These are phyloP conservation scores for Turritopsis dohrnii DNA, from an alignment of 30 jellyfish, hydroid and myxozoan species.

Conservation along the genomic window DNA sequence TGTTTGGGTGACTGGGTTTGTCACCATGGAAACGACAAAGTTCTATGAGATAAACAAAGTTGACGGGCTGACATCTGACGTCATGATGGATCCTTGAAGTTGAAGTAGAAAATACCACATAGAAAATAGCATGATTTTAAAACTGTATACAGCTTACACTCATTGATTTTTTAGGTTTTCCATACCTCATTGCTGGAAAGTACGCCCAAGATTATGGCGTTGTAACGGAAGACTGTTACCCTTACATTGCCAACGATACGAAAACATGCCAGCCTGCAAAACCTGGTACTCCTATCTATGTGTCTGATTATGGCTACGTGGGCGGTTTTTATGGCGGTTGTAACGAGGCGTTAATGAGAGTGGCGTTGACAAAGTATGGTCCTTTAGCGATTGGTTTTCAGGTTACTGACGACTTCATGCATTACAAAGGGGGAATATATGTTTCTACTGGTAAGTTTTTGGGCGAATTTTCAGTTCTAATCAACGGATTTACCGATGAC, in stretches of 20 bases:
- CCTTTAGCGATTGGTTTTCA: conserved; percentile 42
- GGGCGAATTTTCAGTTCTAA: too few relatives aligned
- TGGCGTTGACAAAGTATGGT: conserved; percentile 44
- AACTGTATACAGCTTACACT: neutral
- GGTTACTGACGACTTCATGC: conserved; percentile 35
- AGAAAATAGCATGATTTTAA: neutral
- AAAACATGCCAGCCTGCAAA: conserved; percentile 34
- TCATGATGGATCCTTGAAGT: neutral
- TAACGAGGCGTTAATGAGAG: conserved; percentile 52
- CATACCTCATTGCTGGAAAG: conserved; percentile 53
- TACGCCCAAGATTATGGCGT: conserved; percentile 49
- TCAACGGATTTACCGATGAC: neutral
- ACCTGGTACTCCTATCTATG: conserved; percentile 27
- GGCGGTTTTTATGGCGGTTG: conserved; percentile 72
- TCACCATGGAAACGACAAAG: too few relatives aligned
- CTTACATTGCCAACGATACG: conserved; percentile 38
- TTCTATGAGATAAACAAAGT: too few relatives aligned
- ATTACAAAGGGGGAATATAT: conserved; percentile 50
- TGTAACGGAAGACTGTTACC: conserved; percentile 42
- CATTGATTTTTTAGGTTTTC: conserved; percentile 40
- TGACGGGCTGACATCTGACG: conserved; percentile 5
- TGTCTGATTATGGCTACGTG: conserved; percentile 38
- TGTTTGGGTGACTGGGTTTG: too few relatives aligned
- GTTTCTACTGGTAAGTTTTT: conserved; percentile 58
- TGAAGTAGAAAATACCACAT: neutral